Evolutionary conservation across 1,140 invertebrate species (phyloP), one percentile per base, ranked within the genome.

Genomic region (Aphelenchoides avenae): DNA sequence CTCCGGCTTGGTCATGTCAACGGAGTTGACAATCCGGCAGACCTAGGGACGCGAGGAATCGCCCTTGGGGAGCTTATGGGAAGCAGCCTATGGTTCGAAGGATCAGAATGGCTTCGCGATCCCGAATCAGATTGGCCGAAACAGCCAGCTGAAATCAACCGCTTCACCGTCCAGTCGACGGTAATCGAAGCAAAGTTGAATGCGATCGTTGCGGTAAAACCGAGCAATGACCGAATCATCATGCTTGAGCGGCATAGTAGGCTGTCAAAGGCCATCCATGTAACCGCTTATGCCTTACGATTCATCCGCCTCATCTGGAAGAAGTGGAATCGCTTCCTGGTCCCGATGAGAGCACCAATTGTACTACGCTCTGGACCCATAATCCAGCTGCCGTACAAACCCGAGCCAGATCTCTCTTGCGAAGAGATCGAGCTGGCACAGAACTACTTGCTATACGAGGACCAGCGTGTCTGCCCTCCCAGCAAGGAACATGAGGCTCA

Each of bases 401-500:
- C 43, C 27, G 24, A 46, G n/a, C 27, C 27, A 46, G 43, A 46
- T 30, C 15, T 30, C 34, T 3, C n/a, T 4, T 24, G n/a, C 18
- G 24, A 9, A 37, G 31, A 5, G 6, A 29, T n/a, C 6, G 42
- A 9, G 18, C 15, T 15, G 4, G 27, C 15, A 20, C 20, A 6
- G 27, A 50, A 50, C 15, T 33, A 37, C n/a, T 15, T 5, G 31
- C n/a, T 56, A 1, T 15, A 13, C n/a, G 34, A 47, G 1, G 53
- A 56, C 15, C 5, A 54, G 5, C 5, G n/a, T 1, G 53, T 31
- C 22, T n/a, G 47, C 20, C 18, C 20, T 15, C 37, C 34, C 11
- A 24, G 47, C 18, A 36, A 56, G 33, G 34, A 43, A 24, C 22
- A 49, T 11, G 18, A 50, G 18, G 15, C 20, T 29, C 47, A 56